Evolutionary conservation across 2,113 vertebrate genomes (phyloP).

Genomic region (Microcebus tavaratra): DNA sequence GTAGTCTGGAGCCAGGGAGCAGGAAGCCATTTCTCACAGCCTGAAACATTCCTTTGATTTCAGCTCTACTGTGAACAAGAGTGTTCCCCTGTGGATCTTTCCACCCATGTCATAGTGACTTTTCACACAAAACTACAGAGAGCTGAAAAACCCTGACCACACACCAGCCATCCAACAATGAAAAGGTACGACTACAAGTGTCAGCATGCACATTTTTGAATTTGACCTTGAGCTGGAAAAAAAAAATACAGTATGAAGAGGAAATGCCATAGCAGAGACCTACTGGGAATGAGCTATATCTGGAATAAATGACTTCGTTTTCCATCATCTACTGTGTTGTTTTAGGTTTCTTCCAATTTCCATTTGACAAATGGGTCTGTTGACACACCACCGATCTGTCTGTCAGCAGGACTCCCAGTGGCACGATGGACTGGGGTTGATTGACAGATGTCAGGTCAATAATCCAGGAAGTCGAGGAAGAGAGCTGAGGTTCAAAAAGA

Average conservation of each 20-base stretch:
- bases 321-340: slow-evolving; percentile 40
- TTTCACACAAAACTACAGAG: slow-evolving; percentile 75
- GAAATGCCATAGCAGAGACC: slow-evolving; percentile 37
- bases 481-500: background rate
- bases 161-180: slow-evolving; percentile 65
- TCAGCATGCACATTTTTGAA: background rate
- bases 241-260: background rate
- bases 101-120: slow-evolving; percentile 51
- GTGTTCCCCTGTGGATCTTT: slow-evolving; percentile 57
- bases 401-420: background rate
- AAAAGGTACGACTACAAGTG: slow-evolving; percentile 42
- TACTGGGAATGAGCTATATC: background rate
- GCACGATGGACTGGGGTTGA: background rate
- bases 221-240: slow-evolving; percentile 8
- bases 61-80: slow-evolving; percentile 55
- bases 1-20: slow-evolving; percentile 56
- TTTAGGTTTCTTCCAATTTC: slow-evolving; percentile 62
- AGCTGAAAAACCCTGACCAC: slow-evolving; percentile 63
- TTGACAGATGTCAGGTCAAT: background rate
- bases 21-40: slow-evolving; percentile 71
- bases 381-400: background rate
- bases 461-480: background rate
- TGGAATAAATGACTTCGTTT: slow-evolving; percentile 44
- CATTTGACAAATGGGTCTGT: slow-evolving; percentile 23
- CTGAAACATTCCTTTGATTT: slow-evolving; percentile 73